Percentiles rank a stretch among this genome's conserved stretches.
Conservation (phyloP, 2,113 vertebrate species). For the Eurypyga helias region DNA sequence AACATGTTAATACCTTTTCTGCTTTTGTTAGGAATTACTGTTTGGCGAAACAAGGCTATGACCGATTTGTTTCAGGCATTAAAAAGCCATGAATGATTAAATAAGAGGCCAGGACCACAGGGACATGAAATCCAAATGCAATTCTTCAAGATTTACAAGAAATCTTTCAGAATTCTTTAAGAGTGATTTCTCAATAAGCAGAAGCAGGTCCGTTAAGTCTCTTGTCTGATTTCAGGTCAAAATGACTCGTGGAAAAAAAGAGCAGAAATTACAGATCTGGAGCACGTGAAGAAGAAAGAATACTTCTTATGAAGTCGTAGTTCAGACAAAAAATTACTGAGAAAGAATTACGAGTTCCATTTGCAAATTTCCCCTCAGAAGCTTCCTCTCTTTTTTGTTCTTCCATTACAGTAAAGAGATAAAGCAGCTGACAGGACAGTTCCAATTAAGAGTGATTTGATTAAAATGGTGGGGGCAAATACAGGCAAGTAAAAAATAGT, state of each 20-base stretch:
- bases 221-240: neutral
- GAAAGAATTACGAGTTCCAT: neutral
- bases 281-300: neutral
- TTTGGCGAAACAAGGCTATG: neutral
- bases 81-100: neutral
- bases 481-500: neutral
- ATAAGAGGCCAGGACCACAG: neutral
- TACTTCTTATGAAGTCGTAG: neutral
- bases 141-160: neutral
- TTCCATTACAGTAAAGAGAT: neutral
- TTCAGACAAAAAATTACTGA: neutral
- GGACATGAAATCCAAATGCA: neutral
- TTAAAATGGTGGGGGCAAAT: neutral
- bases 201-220: fast-evolving
- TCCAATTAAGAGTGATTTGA: neutral
- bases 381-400: neutral
- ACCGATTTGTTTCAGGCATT: neutral
- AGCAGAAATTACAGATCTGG: neutral
- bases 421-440: neutral
- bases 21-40: neutral
- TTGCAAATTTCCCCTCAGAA: neutral
- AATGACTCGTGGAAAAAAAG: neutral
- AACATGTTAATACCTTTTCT: neutral
- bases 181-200: neutral
- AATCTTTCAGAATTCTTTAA: neutral